phyloP scores from a whole-genome alignment of 2,888 invertebrate species.

The Chrysodeixis includens region DNA sequence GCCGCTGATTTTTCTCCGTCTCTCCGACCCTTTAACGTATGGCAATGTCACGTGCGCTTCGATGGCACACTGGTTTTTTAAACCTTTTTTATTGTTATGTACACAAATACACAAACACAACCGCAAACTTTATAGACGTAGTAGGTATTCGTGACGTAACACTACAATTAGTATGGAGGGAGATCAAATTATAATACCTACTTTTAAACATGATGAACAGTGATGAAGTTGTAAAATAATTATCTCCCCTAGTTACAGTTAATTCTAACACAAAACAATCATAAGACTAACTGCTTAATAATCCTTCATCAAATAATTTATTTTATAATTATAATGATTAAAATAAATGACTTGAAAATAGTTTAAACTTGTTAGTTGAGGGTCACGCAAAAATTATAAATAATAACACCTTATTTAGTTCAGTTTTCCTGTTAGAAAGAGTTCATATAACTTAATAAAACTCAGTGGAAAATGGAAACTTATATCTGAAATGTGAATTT shows the following conservation, averaged over 20 bases:
- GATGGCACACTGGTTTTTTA: conserved; percentile 45
- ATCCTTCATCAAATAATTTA: conserved; percentile 2
- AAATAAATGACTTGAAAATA: background rate
- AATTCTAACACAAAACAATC: background rate
- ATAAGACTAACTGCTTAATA: background rate
- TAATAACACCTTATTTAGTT: background rate
- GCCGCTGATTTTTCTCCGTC: conserved; percentile 81
- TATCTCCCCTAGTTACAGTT: too few relatives aligned
- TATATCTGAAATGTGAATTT: conserved; percentile 19
- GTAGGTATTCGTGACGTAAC: too few relatives aligned
- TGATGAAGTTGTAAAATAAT: too few relatives aligned
- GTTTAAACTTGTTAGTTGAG: background rate
- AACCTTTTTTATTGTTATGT: conserved; percentile 24
- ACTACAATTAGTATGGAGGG: too few relatives aligned
- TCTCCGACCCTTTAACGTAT: conserved; percentile 58
- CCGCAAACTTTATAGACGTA: too few relatives aligned
- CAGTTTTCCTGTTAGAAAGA: conserved; percentile 1
- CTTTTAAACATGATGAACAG: too few relatives aligned
- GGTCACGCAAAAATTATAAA: conserved; percentile 1
- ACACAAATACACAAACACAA: too few relatives aligned
- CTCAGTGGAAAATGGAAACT: conserved; percentile 25
- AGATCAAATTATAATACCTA: too few relatives aligned
- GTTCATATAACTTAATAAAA: background rate
- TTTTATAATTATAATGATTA: background rate
- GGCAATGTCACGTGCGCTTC: conserved; percentile 63